Base-by-base conservation (phyloP, 2,888 invertebrate species). In the Drosophila seclusa region DNA sequence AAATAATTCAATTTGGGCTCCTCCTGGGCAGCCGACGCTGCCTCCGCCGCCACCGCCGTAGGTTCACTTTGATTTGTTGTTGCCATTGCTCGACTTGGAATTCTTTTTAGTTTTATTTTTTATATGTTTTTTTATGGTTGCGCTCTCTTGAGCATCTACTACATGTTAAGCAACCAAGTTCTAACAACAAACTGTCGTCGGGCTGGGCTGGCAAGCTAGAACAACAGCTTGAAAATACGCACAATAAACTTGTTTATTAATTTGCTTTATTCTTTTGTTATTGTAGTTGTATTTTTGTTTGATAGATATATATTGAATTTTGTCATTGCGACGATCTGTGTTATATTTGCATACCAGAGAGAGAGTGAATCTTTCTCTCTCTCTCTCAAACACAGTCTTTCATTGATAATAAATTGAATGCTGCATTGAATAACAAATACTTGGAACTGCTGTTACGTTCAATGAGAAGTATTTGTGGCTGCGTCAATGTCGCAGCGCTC, bases 191-290 rank as follows among this genome's bases (percentile, higher is more conserved):
- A 87, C 87, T 87, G 82, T 50, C 76, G 83, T 62, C 65, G 57
- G 60, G 49, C 24, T 68, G 42, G 55, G 53, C 57, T 59, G 40
- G 21, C 38, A 57, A 31, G 67, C 49, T 59, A 52, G 55, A 73
- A 61, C 52, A 55, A 54, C 78, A 66, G 73, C 72, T 71, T 68
- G 73, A 74, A 74, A 78, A 79, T 86, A 83, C 89, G 89, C 87
- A 89, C 82, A 72, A 77, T 40, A 87, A 87, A 87, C 88, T 89
- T 87, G 88, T 87, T 89, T 80, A 82, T 74, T 82, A 71, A 83
- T 75, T 82, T 73, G 57, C 64, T 73, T 63, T 67, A 60, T 71
- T 77, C 65, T 69, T 69, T 70, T 57, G 45, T 50, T 71, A 68
- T 68, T 60, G 31, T 57, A 48, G 53, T 72, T 67, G 54, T 34